Percentiles rank a stretch among this genome's conserved stretches.
Evolutionary conservation across 2,797 vertebrate genomes (phyloP).

Genomic region (Paedocypris micromegethes): DNA sequence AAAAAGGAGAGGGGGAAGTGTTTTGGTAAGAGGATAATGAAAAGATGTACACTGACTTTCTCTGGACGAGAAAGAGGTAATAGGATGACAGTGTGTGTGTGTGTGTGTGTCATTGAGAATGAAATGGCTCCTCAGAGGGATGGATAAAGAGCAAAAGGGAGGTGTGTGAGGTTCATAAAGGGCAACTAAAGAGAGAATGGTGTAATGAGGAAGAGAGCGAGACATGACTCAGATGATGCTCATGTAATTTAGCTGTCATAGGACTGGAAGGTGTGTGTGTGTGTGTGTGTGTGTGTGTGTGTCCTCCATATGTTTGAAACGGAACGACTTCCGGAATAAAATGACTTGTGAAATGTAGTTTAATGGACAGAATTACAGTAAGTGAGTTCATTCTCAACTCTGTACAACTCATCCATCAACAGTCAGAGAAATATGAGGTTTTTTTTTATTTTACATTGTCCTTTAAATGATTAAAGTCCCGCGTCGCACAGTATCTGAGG

Average conservation of each 20-base stretch:
- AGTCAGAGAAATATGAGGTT: no score
- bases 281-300: conserved; percentile 1
- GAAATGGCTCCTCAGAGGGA: conserved; percentile 47
- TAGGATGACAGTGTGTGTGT: conserved; percentile 40
- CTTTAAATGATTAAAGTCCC: not conserved
- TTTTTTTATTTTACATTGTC: no score
- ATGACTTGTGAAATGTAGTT: no score
- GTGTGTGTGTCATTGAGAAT: conserved; percentile 28
- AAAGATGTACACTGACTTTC: conserved; percentile 32
- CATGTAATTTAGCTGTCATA: conserved; percentile 25
- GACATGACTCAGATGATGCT: conserved; percentile 38
- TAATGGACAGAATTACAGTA: no score
- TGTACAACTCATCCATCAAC: no score
- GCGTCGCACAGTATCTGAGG: not conserved
- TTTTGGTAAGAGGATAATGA: conserved; percentile 22
- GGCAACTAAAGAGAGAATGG: conserved; percentile 39
- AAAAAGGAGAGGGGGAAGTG: conserved; percentile 5
- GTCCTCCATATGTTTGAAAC: no score
- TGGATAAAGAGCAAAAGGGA: conserved; percentile 31
- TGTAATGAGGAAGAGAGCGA: conserved; percentile 41
- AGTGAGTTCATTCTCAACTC: no score
- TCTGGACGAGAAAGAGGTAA: conserved; percentile 40
- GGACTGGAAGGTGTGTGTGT: conserved; percentile 27
- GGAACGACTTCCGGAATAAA: no score
- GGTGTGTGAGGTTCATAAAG: conserved; percentile 37